Conservation (phyloP, 2,113 vertebrate species). For the Gallinago jamesoni region DNA sequence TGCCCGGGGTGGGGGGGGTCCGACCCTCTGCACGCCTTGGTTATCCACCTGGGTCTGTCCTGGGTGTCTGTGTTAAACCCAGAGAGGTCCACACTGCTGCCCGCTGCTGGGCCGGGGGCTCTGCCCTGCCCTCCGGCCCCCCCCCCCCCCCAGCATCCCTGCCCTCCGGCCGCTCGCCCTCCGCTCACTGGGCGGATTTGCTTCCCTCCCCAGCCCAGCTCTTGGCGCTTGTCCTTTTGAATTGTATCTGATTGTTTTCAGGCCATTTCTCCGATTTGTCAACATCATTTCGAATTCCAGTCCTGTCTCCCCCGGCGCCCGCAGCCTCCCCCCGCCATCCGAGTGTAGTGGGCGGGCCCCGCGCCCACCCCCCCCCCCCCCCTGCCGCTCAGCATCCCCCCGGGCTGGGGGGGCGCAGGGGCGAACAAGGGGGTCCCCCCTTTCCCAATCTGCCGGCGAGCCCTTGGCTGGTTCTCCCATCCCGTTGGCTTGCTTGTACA, state of each 20-base stretch:
- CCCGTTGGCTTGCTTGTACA: rapidly evolving
- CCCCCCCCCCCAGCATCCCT: not conserved
- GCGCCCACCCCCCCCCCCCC: not conserved
- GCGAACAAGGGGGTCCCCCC: not conserved
- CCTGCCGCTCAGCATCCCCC: not conserved
- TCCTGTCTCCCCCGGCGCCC: constrained; percentile 12
- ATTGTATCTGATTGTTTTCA: constrained; percentile 65
- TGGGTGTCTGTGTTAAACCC: not conserved
- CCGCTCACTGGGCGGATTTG: not conserved
- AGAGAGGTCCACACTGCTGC: not conserved
- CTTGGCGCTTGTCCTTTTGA: constrained; percentile 58
- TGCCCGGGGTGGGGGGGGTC: not conserved
- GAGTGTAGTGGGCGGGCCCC: not conserved
- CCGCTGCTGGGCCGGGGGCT: not conserved
- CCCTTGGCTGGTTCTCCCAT: not conserved
- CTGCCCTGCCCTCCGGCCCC: not conserved
- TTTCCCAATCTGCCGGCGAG: not conserved
- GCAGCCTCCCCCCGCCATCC: not conserved
- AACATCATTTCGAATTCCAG: constrained; percentile 59
- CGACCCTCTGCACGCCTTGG: rapidly evolving
- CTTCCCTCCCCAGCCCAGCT: not conserved
- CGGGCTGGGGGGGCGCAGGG: rapidly evolving
- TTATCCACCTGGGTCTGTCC: not conserved
- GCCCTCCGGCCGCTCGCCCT: not conserved
- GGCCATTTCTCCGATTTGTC: constrained; percentile 68